Base-by-base conservation (phyloP, 2,113 vertebrate species). In the Oreochromis niloticus region DNA sequence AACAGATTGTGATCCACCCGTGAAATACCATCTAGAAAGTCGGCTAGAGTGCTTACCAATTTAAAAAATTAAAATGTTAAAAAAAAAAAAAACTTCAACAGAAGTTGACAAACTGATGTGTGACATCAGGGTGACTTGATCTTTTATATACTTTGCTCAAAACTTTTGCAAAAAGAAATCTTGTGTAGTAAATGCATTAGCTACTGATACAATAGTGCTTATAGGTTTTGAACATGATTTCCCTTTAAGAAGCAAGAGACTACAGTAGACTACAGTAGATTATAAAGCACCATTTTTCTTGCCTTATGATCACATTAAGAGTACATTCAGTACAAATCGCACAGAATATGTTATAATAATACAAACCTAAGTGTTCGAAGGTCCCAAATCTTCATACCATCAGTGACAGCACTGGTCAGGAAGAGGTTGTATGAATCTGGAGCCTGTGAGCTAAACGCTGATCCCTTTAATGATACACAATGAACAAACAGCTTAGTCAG, bases 351-450 rank as follows among this genome's bases (percentile, higher is more conserved):
- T 9, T 56, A 63, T 27, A 43, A 68, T 27, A 34, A 73, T 52
- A 89, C 94, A 87, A 91, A 99, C 98, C 97, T 97, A 84, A 97
- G 88, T 22, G 96, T 97, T 57, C 98, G 97, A 73, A 98, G 88
- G 93, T 99, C 98, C 98, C 98, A 99, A 6, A 98, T 88, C 91
- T 97, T 97, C 24, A 98, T 86, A 7, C 97, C 97, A 19, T 99
- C 98, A 5, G 97, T 97, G 50, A 96, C 3, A 30, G 98, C 97
- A 27, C 96, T 94, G 16, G 97, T 98, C 55, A 97, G 90, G 83
- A 98, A 99, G 54, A 98, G 97, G 91, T 97, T 97, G 83, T 98
- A 98, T 4, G 92, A 96, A 88, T 97, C 96, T 0, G 92, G 75
- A 1, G 91, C 90, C 56, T 97, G 97, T 63, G 96, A 84, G 6